Conservation (phyloP, 1,140 invertebrate genomes). For the Zophobas morio region DNA sequence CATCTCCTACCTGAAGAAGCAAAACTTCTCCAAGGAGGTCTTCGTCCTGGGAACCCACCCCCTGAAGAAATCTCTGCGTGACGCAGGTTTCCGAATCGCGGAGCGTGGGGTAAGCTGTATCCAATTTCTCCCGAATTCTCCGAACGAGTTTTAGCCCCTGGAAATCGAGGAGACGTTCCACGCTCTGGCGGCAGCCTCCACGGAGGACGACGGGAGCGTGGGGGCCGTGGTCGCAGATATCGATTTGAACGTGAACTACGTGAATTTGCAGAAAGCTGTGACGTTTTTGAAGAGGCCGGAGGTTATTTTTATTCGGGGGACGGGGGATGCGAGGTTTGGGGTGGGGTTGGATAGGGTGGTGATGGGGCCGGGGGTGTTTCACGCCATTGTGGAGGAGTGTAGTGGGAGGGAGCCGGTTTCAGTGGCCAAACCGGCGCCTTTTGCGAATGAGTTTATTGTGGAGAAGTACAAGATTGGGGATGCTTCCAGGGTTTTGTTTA, state of each 20-base stretch:
- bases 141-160: neutral
- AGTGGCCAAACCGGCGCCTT: conserved; percentile 58
- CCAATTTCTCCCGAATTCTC: neutral
- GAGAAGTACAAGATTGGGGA: conserved; percentile 52
- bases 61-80: conserved; percentile 53
- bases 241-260: conserved; percentile 55
- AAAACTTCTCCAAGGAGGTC: conserved; percentile 60
- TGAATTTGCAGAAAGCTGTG: conserved; percentile 55
- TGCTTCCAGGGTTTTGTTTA: conserved; percentile 53
- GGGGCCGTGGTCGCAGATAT: conserved; percentile 60
- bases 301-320: conserved; percentile 57
- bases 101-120: too few relatives aligned
- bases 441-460: conserved; percentile 54
- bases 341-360: neutral
- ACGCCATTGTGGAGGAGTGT: conserved; percentile 49
- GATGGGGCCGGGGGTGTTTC: conserved; percentile 55
- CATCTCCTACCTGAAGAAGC: conserved; percentile 56
- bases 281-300: conserved; percentile 53
- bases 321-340: conserved; percentile 47
- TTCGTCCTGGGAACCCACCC: conserved; percentile 55
- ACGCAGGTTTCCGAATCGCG: conserved; percentile 57
- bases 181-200: neutral
- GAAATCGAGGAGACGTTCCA: neutral
- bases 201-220: conserved; percentile 53
- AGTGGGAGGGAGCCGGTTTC: neutral